These are phyloP conservation scores for Coelopa pilipes DNA, from an alignment of 2,888 invertebrate genomes.

Conservation along the genomic window DNA sequence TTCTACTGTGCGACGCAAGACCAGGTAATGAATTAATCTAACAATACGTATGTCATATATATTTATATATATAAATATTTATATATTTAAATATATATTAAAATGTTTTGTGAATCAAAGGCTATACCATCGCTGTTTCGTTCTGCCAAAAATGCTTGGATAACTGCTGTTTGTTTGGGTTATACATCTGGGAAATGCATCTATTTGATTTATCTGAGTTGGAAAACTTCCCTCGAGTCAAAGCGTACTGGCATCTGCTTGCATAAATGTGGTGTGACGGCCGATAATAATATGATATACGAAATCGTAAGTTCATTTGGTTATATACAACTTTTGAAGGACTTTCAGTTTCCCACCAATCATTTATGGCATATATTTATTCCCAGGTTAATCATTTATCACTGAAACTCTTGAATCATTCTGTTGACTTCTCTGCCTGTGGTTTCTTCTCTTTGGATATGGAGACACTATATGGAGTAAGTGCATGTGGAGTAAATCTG, in stretches of 20 bases:
- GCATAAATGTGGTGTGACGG: constrained; percentile 65
- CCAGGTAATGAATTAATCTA: constrained; percentile 51
- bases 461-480: constrained; percentile 66
- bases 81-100: too few relatives aligned
- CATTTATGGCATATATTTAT: too few relatives aligned
- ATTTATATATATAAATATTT: too few relatives aligned
- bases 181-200: constrained; percentile 65
- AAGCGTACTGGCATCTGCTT: constrained; percentile 65
- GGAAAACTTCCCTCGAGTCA: constrained; percentile 65
- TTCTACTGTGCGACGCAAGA: constrained; percentile 63
- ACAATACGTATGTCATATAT: too few relatives aligned
- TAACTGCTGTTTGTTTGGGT: constrained; percentile 58
- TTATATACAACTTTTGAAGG: background rate
- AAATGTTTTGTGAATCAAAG: constrained; percentile 32
- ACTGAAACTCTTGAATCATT: constrained; percentile 65
- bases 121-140: constrained; percentile 63
- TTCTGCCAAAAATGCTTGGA: constrained; percentile 61
- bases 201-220: constrained; percentile 65
- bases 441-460: constrained; percentile 67
- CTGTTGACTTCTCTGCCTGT: constrained; percentile 66
- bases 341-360: background rate
- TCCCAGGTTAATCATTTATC: constrained; percentile 64
- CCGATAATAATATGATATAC: constrained; percentile 64
- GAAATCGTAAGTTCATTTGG: constrained; percentile 58
- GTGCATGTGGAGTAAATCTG: constrained; percentile 21